phyloP scores from a whole-genome alignment of 2,888 invertebrate species.

The Terebella lapidaria region DNA sequence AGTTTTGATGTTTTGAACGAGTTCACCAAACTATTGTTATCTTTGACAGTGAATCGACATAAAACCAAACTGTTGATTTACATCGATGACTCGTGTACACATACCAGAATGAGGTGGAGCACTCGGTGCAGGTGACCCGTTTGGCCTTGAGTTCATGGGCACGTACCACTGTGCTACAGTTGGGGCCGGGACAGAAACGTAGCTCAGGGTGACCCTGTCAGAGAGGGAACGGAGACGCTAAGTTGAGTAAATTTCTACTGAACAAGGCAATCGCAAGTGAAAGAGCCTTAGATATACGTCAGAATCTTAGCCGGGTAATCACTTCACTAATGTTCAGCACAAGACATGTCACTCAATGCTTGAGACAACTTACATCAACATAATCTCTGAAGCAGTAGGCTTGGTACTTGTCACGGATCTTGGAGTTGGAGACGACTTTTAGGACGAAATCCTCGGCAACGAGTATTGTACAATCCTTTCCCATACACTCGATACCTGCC shows the following conservation, averaged over 20 bases:
- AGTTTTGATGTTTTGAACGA: too few relatives aligned
- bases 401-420: slow-evolving; percentile 85
- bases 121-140: slow-evolving; percentile 80
- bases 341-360: too few relatives aligned
- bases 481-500: slow-evolving; percentile 93
- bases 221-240: background rate
- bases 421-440: slow-evolving; percentile 74
- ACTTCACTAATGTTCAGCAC: too few relatives aligned
- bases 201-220: slow-evolving; percentile 50
- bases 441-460: slow-evolving; percentile 96
- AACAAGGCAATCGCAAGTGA: too few relatives aligned
- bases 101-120: slow-evolving; percentile 87
- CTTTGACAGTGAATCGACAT: background rate
- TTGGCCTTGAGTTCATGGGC: slow-evolving; percentile 78
- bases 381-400: slow-evolving; percentile 94
- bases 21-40: too few relatives aligned
- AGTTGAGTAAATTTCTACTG: too few relatives aligned
- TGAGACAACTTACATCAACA: slow-evolving; percentile 75
- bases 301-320: too few relatives aligned
- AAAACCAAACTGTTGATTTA: background rate
- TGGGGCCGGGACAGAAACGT: slow-evolving; percentile 72
- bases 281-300: too few relatives aligned
- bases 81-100: too few relatives aligned
- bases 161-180: slow-evolving; percentile 79
- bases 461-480: slow-evolving; percentile 83